Evolutionary conservation across 2,888 invertebrate species (phyloP).

Genomic region (Troides helena): DNA sequence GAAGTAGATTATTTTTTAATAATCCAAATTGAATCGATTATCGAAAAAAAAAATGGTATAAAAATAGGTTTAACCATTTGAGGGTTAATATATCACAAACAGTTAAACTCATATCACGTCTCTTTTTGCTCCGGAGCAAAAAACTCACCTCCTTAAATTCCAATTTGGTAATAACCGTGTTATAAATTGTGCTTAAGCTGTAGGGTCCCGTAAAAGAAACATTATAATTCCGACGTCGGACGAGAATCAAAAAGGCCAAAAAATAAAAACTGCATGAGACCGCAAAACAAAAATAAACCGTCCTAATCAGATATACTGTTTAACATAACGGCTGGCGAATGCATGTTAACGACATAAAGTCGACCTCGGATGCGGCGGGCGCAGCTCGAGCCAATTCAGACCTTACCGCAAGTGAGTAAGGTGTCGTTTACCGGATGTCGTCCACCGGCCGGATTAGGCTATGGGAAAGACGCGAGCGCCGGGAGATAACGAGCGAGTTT

Average conservation of each 20-base stretch:
- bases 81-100: too few species aligned
- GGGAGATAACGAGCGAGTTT: slow-evolving; percentile 21
- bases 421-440: neutral
- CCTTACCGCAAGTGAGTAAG: neutral
- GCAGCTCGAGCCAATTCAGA: neutral
- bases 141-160: too few species aligned
- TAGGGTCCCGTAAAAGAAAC: neutral
- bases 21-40: too few species aligned
- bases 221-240: slow-evolving; percentile 10
- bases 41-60: too few species aligned
- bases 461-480: slow-evolving; percentile 22
- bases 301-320: slow-evolving; percentile 28
- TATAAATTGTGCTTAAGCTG: too few species aligned
- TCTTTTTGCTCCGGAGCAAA: too few species aligned
- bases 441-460: slow-evolving; percentile 19
- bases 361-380: neutral
- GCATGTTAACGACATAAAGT: slow-evolving; percentile 26
- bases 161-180: too few species aligned
- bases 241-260: slow-evolving; percentile 1
- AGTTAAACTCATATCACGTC: too few species aligned
- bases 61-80: too few species aligned
- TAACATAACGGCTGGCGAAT: slow-evolving; percentile 16
- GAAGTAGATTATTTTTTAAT: too few species aligned
- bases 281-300: slow-evolving; percentile 21
- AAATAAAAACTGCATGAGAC: slow-evolving; percentile 8